Evolutionary conservation across 2,888 invertebrate species (phyloP), one percentile per base, ranked within the genome.

Genomic region (Empis livida): DNA sequence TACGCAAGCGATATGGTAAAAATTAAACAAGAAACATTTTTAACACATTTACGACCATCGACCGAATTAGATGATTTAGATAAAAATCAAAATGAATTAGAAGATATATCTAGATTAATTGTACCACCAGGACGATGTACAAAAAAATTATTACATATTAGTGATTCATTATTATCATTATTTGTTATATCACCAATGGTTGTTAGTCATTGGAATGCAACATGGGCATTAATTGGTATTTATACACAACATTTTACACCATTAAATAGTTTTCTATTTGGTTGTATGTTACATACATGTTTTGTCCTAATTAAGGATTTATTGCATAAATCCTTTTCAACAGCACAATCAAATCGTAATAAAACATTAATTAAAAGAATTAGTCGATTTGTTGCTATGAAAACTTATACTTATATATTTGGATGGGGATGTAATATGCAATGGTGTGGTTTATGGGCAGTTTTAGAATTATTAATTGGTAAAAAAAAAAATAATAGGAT

Each of bases 271-370:
- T 75, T 73, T 53, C 46, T 74, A 1, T 58, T 77, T 32, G 79
- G 81, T 2, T 66, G 73, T 5, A 53, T 70, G 1, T 59, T 80
- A 27, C 78, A 80, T 54, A 57, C 73, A 10, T 62, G 71, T n/a
- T 77, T 81, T 50, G 73, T 78, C 0, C 58, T 82, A 43, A 51
- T 73, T 32, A 74, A 76, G 65, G 75, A 67, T 15, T 55, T 57
- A 20, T 57, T 71, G 9, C 56, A 63, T 49, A 58, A 60, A 41
- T 51, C 62, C 43, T 54, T 60, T 40, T 51, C 58, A 32, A 52
- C 49, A 46, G 51, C 47, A 10, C 35, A 45, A 42, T 41, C 42
- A 14, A 20, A 15, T 17, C 15, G 23, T 17, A 45, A 48, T 13
- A 50, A 43, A 47, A 46, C 52, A 15, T n/a, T 49, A 11, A 40